Conservation (phyloP, 2,888 invertebrate species). For the Hemicrepidius hirtus region DNA sequence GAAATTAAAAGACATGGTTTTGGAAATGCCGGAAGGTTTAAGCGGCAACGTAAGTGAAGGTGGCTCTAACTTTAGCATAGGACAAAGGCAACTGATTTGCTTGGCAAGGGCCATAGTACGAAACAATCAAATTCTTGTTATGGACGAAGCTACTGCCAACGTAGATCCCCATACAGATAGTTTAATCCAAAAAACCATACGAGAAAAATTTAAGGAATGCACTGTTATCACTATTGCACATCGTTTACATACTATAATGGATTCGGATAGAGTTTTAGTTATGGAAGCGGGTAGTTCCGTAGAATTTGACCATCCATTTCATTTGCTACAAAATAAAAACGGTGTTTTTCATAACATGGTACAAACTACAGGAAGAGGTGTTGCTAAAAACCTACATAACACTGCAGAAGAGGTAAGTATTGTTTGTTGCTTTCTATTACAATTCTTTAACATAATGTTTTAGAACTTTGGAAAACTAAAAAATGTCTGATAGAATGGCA, state of each 20-base stretch:
- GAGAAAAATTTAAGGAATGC: slow-evolving; percentile 82
- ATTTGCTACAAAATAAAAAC: slow-evolving; percentile 62
- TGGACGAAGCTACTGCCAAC: slow-evolving; percentile 85
- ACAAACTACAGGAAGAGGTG: slow-evolving; percentile 63
- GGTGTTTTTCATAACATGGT: slow-evolving; percentile 64
- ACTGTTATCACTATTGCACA: slow-evolving; percentile 90
- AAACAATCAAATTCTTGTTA: slow-evolving; percentile 63
- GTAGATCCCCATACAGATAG: slow-evolving; percentile 85
- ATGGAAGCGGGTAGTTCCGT: slow-evolving; percentile 74
- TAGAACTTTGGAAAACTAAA: no score
- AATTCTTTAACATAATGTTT: no score
- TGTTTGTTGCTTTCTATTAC: slow-evolving; percentile 59
- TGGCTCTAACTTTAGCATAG: slow-evolving; percentile 67
- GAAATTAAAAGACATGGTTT: slow-evolving; percentile 70
- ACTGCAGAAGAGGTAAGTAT: slow-evolving; percentile 66
- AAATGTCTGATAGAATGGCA: no score
- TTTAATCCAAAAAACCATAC: slow-evolving; percentile 84
- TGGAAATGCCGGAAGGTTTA: slow-evolving; percentile 76
- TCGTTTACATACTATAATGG: slow-evolving; percentile 89
- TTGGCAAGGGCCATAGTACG: slow-evolving; percentile 78
- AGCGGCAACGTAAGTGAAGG: slow-evolving; percentile 82
- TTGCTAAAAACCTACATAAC: slow-evolving; percentile 60
- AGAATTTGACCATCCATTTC: slow-evolving; percentile 74
- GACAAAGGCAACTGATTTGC: slow-evolving; percentile 80
- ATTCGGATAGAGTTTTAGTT: slow-evolving; percentile 84